Evolutionary conservation across 1,140 invertebrate genomes (phyloP).

Genomic region (Micrasema longulum): DNA sequence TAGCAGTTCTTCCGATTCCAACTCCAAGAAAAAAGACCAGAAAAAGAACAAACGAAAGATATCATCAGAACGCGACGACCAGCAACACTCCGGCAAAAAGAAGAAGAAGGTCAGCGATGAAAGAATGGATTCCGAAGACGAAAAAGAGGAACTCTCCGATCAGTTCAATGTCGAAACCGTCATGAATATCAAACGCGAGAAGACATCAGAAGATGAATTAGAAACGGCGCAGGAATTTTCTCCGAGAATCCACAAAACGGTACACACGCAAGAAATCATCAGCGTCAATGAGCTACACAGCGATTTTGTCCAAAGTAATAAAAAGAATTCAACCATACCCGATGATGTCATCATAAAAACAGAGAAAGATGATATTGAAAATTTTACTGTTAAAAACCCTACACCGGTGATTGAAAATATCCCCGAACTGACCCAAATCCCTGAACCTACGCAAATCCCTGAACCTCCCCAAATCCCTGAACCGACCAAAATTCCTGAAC

Average conservation of each 20-base stretch:
- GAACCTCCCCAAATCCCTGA: too few relatives aligned
- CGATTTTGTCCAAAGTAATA: slow-evolving; percentile 45
- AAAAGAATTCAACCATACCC: slow-evolving; percentile 9
- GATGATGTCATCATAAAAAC: slow-evolving; percentile 30
- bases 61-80: background rate
- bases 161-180: slow-evolving; percentile 42
- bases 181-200: slow-evolving; percentile 48
- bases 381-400: too few relatives aligned
- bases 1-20: slow-evolving; percentile 33
- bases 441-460: too few relatives aligned
- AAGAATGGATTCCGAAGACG: slow-evolving; percentile 3
- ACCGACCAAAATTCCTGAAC: too few relatives aligned
- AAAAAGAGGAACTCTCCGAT: slow-evolving; percentile 19
- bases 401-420: too few relatives aligned
- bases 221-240: slow-evolving; percentile 30
- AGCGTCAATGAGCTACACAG: slow-evolving; percentile 50
- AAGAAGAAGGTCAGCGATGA: background rate
- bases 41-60: slow-evolving; percentile 5
- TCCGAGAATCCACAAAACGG: slow-evolving; percentile 28
- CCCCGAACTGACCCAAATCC: too few relatives aligned
- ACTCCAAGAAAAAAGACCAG: slow-evolving; percentile 13
- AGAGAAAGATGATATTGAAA: slow-evolving; percentile 1
- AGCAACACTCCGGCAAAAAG: slow-evolving; percentile 19
- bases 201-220: slow-evolving; percentile 47
- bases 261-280: slow-evolving; percentile 44